These are phyloP conservation scores for Sthenelais limicola DNA, from an alignment of 2,888 invertebrate species.

Conservation along the genomic window DNA sequence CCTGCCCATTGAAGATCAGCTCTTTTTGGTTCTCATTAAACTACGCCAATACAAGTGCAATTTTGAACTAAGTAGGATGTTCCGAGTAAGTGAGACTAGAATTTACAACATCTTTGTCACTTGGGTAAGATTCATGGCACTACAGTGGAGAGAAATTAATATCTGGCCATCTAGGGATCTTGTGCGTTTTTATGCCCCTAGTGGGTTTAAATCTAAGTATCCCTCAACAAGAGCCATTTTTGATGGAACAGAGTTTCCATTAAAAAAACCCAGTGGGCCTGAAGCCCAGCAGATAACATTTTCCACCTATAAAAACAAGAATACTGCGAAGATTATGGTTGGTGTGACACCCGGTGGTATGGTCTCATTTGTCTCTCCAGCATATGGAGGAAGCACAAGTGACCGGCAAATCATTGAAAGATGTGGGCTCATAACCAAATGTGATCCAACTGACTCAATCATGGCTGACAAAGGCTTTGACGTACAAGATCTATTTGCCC, in stretches of 20 bases:
- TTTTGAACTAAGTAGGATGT: constrained; percentile 10
- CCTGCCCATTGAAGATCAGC: neutral
- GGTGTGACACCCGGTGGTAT: neutral
- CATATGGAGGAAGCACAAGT: neutral
- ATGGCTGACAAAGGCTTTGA: neutral
- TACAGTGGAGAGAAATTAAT: neutral
- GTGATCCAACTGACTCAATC: neutral
- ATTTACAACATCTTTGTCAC: neutral
- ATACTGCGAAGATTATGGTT: neutral
- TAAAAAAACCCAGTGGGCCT: neutral
- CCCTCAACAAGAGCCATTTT: neutral
- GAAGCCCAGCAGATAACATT: neutral
- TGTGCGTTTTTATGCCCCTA: neutral
- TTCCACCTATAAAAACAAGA: neutral
- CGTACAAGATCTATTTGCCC: neutral
- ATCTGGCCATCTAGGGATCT: neutral
- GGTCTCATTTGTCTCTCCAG: neutral
- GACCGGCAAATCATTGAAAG: neutral
- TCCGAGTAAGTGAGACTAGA: neutral
- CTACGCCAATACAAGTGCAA: neutral
- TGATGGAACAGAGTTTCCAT: neutral
- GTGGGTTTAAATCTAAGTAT: neutral
- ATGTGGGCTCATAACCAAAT: neutral
- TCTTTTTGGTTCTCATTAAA: neutral
- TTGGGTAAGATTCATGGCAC: neutral